Base-by-base conservation (phyloP, 2,113 vertebrate genomes). In the Tenrec ecaudatus region DNA sequence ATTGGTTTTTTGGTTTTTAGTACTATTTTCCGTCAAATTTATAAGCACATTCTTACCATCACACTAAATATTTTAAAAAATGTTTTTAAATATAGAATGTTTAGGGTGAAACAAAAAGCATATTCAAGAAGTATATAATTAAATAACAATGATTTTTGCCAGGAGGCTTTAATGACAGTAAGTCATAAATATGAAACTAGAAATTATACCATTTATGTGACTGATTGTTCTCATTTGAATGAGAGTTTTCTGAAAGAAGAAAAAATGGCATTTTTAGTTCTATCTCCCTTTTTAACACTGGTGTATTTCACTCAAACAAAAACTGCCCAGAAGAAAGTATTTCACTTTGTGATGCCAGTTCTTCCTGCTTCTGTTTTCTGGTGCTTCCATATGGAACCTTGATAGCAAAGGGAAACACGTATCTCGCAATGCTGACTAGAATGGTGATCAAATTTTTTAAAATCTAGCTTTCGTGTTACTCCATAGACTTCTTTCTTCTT, bases 21-120 rank as follows among this genome's bases (percentile, higher is more conserved):
- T 82, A 89, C 66, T 88, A 75, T 88, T 86, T 91, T 86, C 64
- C 62, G 92, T 93, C 86, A 89, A 58, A 75, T 88, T 91, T 92
- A 75, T 66, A 77, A 40, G 86, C 86, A 83, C 78, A 90, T 90
- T 84, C 31, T 93, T 58, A 89, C 60, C 62, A 66, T 87, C 57
- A 85, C n/a, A 81, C 22, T 77, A 81, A 88, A 88, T 85, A 60
- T 17, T 82, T 87, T 84, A 92, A 89, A 91, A 53, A 40, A n/a
- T n/a, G n/a, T 66, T 80, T 75, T 68, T 47, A 81, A 66, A 31
- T 53, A 88, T 86, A 38, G 64, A 27, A 69, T 81, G 75, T 88
- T 73, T 83, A 40, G 29, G 20, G 27, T 88, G 76, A 92, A 95
- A 90, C 38, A 91, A 53, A 53, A 80, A 85, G 29, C 79, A 69